Evolutionary conservation across 1,140 invertebrate species (phyloP).

Genomic region (Drosophila chauvacae): DNA sequence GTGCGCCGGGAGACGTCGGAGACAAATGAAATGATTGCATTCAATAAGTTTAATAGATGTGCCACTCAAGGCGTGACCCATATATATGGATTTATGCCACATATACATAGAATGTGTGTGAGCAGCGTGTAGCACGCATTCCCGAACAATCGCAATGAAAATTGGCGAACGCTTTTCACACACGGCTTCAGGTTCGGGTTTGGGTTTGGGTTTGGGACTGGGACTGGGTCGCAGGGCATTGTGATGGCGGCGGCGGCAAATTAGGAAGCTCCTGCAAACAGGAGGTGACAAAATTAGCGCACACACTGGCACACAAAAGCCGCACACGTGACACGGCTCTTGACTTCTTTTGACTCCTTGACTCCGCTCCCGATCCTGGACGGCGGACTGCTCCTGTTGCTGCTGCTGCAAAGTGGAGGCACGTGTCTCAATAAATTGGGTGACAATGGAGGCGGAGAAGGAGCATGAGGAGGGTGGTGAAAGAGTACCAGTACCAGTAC

Average conservation of each 20-base stretch:
- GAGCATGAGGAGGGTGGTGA: not conserved
- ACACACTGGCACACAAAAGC: conserved; percentile 26
- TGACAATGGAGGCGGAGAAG: conserved; percentile 6
- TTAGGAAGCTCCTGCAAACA: conserved; percentile 67
- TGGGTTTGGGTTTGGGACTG: not conserved
- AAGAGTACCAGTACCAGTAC: not conserved
- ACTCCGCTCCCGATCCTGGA: conserved; percentile 14
- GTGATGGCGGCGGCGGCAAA: conserved; percentile 56
- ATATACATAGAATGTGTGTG: not conserved
- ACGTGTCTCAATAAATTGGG: conserved; percentile 66
- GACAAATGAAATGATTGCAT: conserved; percentile 66
- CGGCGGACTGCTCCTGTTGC: conserved; percentile 23
- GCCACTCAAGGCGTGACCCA: conserved; percentile 69
- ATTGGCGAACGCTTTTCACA: conserved; percentile 55
- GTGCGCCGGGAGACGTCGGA: not conserved
- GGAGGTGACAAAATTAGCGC: conserved; percentile 68
- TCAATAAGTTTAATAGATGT: conserved; percentile 71
- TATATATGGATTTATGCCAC: conserved; percentile 28
- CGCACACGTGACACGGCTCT: conserved; percentile 68
- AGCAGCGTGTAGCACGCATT: conserved; percentile 15
- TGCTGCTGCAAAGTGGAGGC: conserved; percentile 56
- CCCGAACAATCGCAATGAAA: conserved; percentile 68
- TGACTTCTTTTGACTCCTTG: conserved; percentile 73
- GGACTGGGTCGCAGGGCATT: conserved; percentile 18
- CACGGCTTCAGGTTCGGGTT: conserved; percentile 1